A percentile compares a stretch with the other conserved stretches of the same genome.
phyloP scores from a whole-genome alignment of 2,888 invertebrate genomes.

The Lampropteryx suffumata region DNA sequence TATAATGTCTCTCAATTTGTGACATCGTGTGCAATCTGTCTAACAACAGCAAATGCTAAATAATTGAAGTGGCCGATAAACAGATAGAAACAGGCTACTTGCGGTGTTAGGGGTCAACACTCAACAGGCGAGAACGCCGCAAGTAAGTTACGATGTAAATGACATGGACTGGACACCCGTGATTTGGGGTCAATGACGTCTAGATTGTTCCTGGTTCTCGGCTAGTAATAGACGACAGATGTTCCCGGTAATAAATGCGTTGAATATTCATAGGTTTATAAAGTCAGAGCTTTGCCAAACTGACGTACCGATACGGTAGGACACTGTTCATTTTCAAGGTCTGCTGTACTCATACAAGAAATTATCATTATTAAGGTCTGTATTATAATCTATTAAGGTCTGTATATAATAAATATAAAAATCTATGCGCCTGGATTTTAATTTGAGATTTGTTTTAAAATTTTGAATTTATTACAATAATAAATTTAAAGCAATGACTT shows the following conservation, averaged over 20 bases:
- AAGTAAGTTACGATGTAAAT: conserved; percentile 67
- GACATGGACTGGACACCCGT: conserved; percentile 57
- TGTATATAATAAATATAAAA: too few relatives aligned
- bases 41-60: conserved; percentile 54
- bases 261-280: background rate
- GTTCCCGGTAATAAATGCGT: conserved; percentile 8
- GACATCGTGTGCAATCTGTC: conserved; percentile 22
- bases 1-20: background rate
- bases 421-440: too few relatives aligned
- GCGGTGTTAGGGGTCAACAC: conserved; percentile 65
- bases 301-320: too few relatives aligned
- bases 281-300: background rate
- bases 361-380: too few relatives aligned
- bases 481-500: too few relatives aligned
- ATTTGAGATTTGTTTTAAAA: too few relatives aligned
- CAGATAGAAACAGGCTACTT: conserved; percentile 64
- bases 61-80: conserved; percentile 68
- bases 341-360: too few relatives aligned
- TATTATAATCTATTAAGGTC: too few relatives aligned
- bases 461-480: too few relatives aligned
- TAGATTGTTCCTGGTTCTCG: conserved; percentile 32
- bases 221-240: conserved; percentile 18
- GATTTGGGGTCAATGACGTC: conserved; percentile 70
- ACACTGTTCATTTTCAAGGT: too few relatives aligned
- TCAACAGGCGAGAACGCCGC: conserved; percentile 55